Evolutionary conservation across 2,888 invertebrate species (phyloP).

Genomic region (Tiliacea citrago): DNA sequence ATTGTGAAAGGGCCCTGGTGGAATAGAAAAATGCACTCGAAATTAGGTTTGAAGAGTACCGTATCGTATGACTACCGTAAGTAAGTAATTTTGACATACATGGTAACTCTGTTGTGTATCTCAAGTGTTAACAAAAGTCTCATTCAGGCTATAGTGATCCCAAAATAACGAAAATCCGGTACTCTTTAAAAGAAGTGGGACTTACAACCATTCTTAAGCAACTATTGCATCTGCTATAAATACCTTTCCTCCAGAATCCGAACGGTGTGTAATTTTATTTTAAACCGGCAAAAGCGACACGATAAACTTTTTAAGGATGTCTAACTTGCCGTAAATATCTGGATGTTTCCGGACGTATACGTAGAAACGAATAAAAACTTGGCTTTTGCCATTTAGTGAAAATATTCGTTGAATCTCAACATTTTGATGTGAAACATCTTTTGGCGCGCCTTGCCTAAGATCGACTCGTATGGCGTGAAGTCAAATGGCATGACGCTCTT

Average conservation of each 20-base stretch:
- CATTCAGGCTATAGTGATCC: neutral
- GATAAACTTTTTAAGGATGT: constrained; percentile 10
- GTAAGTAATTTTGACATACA: neutral
- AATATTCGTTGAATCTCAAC: neutral
- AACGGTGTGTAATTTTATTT: neutral
- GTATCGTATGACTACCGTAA: neutral
- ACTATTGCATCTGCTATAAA: constrained; percentile 48
- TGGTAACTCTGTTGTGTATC: constrained; percentile 1
- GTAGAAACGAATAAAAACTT: neutral
- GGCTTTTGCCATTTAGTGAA: neutral
- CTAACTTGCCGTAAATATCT: constrained; percentile 28
- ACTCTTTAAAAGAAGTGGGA: constrained; percentile 28
- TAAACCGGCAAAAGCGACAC: constrained; percentile 4
- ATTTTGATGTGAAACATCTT: neutral
- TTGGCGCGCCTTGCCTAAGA: neutral
- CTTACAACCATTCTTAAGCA: constrained; percentile 21
- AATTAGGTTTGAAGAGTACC: constrained; percentile 36
- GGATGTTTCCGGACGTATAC: neutral
- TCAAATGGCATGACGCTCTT: neutral
- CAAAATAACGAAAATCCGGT: neutral
- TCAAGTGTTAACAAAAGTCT: neutral
- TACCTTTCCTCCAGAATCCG: constrained; percentile 7
- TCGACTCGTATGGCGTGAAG: neutral
- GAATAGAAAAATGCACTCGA: neutral
- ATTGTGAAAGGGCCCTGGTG: constrained; percentile 40